phyloP scores from a whole-genome alignment of 2,113 vertebrate species.

The Nestor notabilis region DNA sequence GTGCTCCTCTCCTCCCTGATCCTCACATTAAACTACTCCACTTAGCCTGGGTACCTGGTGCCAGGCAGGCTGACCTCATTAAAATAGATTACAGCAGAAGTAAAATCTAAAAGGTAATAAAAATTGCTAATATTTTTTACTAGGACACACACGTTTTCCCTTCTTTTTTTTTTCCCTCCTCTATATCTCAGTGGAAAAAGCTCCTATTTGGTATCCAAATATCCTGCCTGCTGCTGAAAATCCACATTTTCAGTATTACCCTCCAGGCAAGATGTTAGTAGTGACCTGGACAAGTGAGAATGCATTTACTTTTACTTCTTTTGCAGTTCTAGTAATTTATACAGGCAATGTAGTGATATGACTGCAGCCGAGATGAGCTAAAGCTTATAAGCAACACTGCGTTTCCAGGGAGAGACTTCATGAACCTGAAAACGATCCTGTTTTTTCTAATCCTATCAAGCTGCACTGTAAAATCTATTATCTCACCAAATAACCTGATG shows the following conservation, averaged over 20 bases:
- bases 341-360: neutral
- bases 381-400: neutral
- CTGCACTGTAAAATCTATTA: neutral
- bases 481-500: neutral
- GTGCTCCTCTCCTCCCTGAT: constrained; percentile 32
- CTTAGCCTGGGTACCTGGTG: constrained; percentile 52
- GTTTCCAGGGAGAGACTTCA: neutral
- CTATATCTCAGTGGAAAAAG: neutral
- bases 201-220: neutral
- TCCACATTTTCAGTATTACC: neutral
- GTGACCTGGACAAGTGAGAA: neutral
- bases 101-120: constrained; percentile 71
- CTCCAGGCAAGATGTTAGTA: neutral
- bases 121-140: constrained; percentile 61
- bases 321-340: neutral
- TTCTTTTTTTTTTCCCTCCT: fast-evolving
- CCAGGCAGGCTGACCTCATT: constrained; percentile 67
- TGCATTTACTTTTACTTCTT: neutral
- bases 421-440: neutral
- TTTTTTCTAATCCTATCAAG: neutral
- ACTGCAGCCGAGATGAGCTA: neutral
- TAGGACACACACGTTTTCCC: neutral
- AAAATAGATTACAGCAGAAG: constrained; percentile 60
- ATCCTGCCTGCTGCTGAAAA: neutral
- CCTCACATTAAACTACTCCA: constrained; percentile 53